A percentile compares a stretch with the other conserved stretches of the same genome.
Conservation (phyloP, 2,113 vertebrate genomes). For the human region DNA sequence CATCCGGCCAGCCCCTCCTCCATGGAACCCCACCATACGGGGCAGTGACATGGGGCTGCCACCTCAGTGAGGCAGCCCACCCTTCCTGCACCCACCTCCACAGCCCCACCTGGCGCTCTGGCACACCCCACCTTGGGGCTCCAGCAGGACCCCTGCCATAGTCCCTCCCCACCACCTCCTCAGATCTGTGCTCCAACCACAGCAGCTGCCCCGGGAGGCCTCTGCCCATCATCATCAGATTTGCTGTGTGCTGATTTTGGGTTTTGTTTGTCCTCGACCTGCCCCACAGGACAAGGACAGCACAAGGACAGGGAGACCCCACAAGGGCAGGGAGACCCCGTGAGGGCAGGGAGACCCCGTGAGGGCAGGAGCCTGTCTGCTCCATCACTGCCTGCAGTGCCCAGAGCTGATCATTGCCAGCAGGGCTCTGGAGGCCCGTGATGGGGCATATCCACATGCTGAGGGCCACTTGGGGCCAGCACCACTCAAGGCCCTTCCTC, state of each 20-base stretch:
- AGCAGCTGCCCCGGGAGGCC: not conserved
- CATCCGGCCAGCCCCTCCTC: too few species aligned
- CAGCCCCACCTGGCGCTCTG: not conserved
- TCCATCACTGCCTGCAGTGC: not conserved
- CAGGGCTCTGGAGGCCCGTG: accelerated
- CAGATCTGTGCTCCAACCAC: not conserved
- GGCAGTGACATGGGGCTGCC: not conserved
- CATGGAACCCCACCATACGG: not conserved
- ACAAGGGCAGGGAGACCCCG: not conserved
- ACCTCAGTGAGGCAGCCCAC: not conserved
- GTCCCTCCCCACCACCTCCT: not conserved
- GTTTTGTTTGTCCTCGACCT: not conserved
- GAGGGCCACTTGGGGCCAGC: not conserved
- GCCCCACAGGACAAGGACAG: not conserved
- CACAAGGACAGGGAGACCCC: not conserved
- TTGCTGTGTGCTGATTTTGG: not conserved
- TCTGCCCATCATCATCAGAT: not conserved
- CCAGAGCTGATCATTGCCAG: not conserved
- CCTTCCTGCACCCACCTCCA: too few species aligned
- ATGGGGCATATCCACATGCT: too few species aligned
- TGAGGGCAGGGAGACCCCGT: not conserved
- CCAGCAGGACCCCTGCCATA: not conserved
- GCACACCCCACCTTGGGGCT: too few species aligned
- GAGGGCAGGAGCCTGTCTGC: not conserved
- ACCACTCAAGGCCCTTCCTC: not conserved